Percentiles rank a stretch among this genome's conserved stretches.
Conservation (phyloP, 1,140 invertebrate genomes). For the Heliconius himera region DNA sequence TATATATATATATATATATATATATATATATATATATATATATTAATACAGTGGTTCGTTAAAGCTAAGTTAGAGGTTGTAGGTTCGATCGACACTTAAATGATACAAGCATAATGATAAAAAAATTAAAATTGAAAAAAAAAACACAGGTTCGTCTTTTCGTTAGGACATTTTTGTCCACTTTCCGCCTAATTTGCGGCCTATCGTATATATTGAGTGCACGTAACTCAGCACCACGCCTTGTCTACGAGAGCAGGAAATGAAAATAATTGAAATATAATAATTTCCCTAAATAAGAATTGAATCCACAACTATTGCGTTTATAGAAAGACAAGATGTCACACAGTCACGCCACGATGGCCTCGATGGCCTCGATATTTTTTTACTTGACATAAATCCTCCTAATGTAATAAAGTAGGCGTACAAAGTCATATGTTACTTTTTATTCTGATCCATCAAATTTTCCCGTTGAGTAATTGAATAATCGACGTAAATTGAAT, state of each 20-base stretch:
- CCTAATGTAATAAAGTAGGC: background rate
- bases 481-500: constrained; percentile 4
- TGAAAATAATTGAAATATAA: background rate
- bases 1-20: no score
- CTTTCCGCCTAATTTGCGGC: background rate
- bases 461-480: background rate
- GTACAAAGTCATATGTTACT: background rate
- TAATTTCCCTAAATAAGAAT: background rate
- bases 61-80: background rate
- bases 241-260: background rate
- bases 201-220: background rate
- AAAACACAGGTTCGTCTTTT: no score
- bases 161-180: background rate
- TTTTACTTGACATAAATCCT: background rate
- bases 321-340: no score
- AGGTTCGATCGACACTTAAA: background rate
- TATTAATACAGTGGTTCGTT: background rate
- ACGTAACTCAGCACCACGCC: background rate
- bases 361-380: no score
- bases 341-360: no score
- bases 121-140: no score
- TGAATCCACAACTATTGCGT: background rate
- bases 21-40: no score
- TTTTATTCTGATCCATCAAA: constrained; percentile 10
- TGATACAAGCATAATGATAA: no score